phyloP scores from a whole-genome alignment of 1,140 invertebrate species.

The Rhopalosiphum padi region DNA sequence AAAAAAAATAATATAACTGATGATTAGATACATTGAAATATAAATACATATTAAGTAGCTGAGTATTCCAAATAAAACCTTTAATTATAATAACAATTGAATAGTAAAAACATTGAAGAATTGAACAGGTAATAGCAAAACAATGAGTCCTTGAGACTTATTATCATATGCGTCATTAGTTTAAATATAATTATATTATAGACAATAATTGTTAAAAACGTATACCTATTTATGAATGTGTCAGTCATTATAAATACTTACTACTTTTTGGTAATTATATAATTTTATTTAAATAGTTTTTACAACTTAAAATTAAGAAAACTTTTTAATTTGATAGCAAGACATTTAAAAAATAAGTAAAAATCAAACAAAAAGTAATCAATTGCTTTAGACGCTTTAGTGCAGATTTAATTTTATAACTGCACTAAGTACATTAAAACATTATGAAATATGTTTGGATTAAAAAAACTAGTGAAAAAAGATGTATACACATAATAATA shows the following conservation, averaged over 20 bases:
- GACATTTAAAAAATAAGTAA: background rate
- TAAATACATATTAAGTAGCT: background rate
- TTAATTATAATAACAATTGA: background rate
- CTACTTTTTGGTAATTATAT: background rate
- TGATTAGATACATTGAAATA: background rate
- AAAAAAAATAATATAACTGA: background rate
- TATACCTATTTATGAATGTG: background rate
- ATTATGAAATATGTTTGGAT: background rate
- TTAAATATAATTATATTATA: background rate
- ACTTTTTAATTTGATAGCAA: background rate
- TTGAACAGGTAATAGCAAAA: background rate
- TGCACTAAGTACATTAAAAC: background rate
- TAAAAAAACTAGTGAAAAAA: background rate
- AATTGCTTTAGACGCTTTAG: background rate
- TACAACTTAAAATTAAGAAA: background rate
- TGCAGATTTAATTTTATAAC: background rate
- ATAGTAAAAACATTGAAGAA: background rate
- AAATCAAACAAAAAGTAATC: background rate
- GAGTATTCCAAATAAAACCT: background rate
- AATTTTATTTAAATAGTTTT: background rate
- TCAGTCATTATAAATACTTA: background rate
- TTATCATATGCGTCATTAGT: background rate
- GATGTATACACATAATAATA: background rate
- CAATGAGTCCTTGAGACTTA: slow-evolving; percentile 14
- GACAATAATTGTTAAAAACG: background rate